A percentile compares a stretch with the other conserved stretches of the same genome.
These are phyloP conservation scores for Drosophila kurseongensis DNA, from an alignment of 1,140 invertebrate species.

Conservation along the genomic window DNA sequence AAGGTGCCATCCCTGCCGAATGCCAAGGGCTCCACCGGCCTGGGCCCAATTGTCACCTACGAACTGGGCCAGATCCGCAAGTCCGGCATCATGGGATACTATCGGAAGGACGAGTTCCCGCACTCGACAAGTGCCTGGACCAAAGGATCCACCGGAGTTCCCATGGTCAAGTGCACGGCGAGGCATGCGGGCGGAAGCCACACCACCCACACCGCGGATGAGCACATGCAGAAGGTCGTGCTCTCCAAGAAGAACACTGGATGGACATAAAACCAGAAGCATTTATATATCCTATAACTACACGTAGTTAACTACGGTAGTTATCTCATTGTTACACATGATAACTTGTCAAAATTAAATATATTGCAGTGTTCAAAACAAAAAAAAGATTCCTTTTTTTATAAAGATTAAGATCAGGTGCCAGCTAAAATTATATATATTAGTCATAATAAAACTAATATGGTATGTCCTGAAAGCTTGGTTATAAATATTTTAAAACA, in stretches of 20 bases:
- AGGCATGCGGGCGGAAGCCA: conserved; percentile 91
- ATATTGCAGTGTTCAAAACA: neutral
- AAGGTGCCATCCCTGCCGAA: conserved; percentile 85
- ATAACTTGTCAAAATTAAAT: conserved; percentile 7
- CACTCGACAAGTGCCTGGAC: conserved; percentile 63
- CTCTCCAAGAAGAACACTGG: conserved; percentile 60
- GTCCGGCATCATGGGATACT: conserved; percentile 76
- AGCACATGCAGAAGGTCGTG: conserved; percentile 85
- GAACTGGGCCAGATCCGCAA: conserved; percentile 86
- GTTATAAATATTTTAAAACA: too few relatives aligned
- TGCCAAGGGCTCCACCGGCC: conserved; percentile 85
- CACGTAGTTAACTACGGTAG: neutral
- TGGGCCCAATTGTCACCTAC: conserved; percentile 89
- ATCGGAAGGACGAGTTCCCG: conserved; percentile 77
- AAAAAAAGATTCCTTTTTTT: neutral
- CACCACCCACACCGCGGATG: conserved; percentile 88
- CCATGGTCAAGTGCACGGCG: conserved; percentile 87
- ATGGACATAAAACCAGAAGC: conserved; percentile 33
- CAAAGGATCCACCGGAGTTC: conserved; percentile 23
- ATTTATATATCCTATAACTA: neutral
- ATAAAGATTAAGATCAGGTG: too few relatives aligned
- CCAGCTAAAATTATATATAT: too few relatives aligned
- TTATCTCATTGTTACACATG: neutral
- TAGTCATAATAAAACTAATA: neutral
- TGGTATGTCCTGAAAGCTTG: too few relatives aligned